These are phyloP conservation scores for Zelostemma sp. DNA, from an alignment of 1,140 invertebrate species.

Conservation along the genomic window DNA sequence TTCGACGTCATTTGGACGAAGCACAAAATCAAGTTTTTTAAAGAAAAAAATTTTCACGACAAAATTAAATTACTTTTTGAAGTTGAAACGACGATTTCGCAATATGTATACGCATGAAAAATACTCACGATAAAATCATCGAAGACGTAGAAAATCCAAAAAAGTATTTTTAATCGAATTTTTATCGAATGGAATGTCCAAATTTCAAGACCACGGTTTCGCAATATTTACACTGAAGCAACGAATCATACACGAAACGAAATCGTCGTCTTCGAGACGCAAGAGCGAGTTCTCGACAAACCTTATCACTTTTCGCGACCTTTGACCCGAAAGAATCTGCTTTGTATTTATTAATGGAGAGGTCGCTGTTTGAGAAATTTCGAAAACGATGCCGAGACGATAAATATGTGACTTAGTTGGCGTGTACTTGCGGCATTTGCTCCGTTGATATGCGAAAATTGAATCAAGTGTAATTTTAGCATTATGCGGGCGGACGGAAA, in stretches of 20 bases:
- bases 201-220: slow-evolving; percentile 17
- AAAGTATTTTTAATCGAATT: too few relatives aligned
- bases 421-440: slow-evolving; percentile 21
- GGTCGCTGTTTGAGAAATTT: slow-evolving; percentile 16
- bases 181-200: slow-evolving; percentile 20
- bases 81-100: too few relatives aligned
- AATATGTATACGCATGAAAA: slow-evolving; percentile 2
- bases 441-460: slow-evolving; percentile 48
- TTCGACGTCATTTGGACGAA: too few relatives aligned
- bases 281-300: slow-evolving; percentile 33
- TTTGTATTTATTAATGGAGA: slow-evolving; percentile 12
- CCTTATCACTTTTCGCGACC: slow-evolving; percentile 48
- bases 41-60: too few relatives aligned
- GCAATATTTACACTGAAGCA: slow-evolving; percentile 32
- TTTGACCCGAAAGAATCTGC: slow-evolving; percentile 41
- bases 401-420: slow-evolving; percentile 27
- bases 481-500: slow-evolving; percentile 58
- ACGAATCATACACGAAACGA: slow-evolving; percentile 33
- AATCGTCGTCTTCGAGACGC: slow-evolving; percentile 39
- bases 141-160: too few relatives aligned
- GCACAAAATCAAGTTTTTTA: too few relatives aligned
- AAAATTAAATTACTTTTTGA: too few relatives aligned
- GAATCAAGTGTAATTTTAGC: slow-evolving; percentile 56
- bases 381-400: slow-evolving; percentile 24
- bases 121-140: too few relatives aligned